These are phyloP conservation scores for Oreochromis grahami DNA, from an alignment of 2,797 vertebrate species.

Conservation along the genomic window DNA sequence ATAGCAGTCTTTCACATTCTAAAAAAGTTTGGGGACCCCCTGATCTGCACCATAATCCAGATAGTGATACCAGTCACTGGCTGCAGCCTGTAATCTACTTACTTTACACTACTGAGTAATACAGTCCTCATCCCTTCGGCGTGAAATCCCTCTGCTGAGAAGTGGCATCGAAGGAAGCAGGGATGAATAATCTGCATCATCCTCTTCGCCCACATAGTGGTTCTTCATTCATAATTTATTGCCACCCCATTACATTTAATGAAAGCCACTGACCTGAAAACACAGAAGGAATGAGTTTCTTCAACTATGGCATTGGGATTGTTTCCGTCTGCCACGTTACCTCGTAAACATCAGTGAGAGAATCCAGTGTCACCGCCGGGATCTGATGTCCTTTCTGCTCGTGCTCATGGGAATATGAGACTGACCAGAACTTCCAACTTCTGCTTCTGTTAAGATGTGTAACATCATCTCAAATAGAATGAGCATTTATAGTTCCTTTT, in stretches of 20 bases:
- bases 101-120: conserved; percentile 47
- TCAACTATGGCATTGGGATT: conserved; percentile 37
- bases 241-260: conserved; percentile 62
- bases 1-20: conserved; percentile 9
- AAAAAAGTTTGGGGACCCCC: conserved; percentile 24
- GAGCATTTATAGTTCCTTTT: background rate
- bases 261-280: conserved; percentile 74
- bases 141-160: conserved; percentile 49
- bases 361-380: conserved; percentile 13
- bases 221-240: conserved; percentile 76
- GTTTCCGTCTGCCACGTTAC: conserved; percentile 24
- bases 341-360: conserved; percentile 48
- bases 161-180: conserved; percentile 44
- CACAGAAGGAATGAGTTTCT: conserved; percentile 50
- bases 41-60: conserved; percentile 39
- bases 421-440: background rate
- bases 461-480: background rate
- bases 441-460: background rate
- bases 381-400: conserved; percentile 23
- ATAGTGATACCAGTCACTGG: conserved; percentile 16
- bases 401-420: conserved; percentile 7
- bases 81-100: conserved; percentile 46
- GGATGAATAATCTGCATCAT: conserved; percentile 71
- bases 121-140: conserved; percentile 41
- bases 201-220: conserved; percentile 60